Evolutionary conservation across 1,140 invertebrate species (phyloP).

Genomic region (Cardiocondyla obscurior): DNA sequence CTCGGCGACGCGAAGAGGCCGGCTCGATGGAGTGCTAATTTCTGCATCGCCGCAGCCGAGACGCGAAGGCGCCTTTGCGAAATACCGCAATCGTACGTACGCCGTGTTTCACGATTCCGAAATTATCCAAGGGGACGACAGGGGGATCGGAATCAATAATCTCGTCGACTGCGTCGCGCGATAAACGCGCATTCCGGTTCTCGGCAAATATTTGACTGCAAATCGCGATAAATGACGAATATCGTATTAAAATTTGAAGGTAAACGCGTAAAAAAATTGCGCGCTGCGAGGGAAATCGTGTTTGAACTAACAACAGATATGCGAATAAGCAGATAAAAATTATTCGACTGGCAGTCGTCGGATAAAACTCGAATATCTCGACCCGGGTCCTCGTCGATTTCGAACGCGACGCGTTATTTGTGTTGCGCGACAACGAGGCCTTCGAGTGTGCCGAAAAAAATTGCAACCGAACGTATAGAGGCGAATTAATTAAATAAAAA

Average conservation of each 20-base stretch:
- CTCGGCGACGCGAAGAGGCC: background rate
- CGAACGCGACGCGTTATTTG: conserved; percentile 43
- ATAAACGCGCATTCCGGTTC: background rate
- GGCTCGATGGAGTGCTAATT: background rate
- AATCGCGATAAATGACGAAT: background rate
- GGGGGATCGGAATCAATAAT: background rate
- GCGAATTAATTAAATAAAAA: conserved; percentile 6
- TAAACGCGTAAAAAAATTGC: background rate
- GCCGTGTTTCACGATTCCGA: background rate
- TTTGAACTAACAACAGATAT: conserved; percentile 2
- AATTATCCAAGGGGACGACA: background rate
- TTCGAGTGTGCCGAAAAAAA: background rate
- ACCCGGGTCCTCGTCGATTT: conserved; percentile 13
- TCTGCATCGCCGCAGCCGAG: background rate
- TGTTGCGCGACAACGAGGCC: background rate
- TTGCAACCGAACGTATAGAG: background rate
- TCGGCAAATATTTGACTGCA: background rate
- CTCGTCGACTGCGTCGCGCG: background rate
- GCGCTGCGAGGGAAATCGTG: background rate
- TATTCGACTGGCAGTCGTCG: background rate
- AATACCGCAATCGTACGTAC: background rate
- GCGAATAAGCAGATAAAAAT: conserved; percentile 21
- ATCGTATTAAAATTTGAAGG: background rate
- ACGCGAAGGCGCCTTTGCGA: background rate
- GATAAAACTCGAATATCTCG: conserved; percentile 34